Conservation (phyloP, 1,140 invertebrate genomes). For the Scylla paramamosain region DNA sequence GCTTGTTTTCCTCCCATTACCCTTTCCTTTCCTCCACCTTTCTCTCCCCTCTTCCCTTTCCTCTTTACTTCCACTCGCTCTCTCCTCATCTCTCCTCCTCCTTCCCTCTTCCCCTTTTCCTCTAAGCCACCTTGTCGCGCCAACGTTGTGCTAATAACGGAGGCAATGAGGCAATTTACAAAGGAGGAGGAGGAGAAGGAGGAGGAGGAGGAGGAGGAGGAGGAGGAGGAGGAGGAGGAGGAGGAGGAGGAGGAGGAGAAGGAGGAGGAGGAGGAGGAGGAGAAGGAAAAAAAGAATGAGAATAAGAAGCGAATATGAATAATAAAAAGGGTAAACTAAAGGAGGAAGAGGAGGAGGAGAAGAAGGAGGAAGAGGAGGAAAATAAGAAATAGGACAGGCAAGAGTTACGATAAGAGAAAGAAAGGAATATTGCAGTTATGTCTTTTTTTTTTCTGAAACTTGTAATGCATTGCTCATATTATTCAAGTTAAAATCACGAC, state of each 20-base stretch:
- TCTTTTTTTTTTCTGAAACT: no score
- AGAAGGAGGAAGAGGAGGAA: neutral
- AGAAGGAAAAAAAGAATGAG: neutral
- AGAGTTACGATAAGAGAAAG: no score
- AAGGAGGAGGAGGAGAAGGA: neutral
- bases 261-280: neutral
- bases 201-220: neutral
- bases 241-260: neutral
- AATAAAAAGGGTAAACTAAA: no score
- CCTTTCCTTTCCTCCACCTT: no score
- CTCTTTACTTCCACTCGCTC: no score
- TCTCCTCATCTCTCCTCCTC: no score
- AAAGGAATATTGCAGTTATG: no score
- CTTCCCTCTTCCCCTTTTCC: neutral
- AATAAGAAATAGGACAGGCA: neutral
- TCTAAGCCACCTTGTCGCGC: neutral
- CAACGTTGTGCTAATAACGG: neutral
- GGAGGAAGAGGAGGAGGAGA: neutral
- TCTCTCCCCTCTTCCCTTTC: no score
- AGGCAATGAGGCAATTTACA: constrained; percentile 11
- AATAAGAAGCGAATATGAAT: no score
- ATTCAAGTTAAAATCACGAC: no score
- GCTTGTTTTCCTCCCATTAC: no score
- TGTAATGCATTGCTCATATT: no score
- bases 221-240: neutral